These are phyloP conservation scores for Serinus canaria DNA, from an alignment of 2,113 vertebrate species.

Conservation along the genomic window DNA sequence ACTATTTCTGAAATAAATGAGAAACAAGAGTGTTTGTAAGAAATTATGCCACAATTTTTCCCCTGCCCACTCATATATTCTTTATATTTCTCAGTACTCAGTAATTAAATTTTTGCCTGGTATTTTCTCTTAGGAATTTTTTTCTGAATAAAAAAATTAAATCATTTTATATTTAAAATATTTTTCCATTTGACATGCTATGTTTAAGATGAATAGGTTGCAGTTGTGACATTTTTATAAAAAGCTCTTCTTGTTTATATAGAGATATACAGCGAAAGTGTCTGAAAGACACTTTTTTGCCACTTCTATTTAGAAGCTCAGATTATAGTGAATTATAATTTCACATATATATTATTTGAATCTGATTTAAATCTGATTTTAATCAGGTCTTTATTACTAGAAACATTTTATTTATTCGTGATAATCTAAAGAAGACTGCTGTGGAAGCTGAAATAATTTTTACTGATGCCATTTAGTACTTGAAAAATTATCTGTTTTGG, in stretches of 20 bases:
- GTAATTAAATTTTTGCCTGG: neutral
- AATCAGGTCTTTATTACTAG: neutral
- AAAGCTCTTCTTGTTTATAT: neutral
- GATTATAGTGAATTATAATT: neutral
- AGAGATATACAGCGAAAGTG: neutral
- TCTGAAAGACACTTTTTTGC: neutral
- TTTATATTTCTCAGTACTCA: neutral
- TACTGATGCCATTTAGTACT: neutral
- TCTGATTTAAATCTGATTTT: neutral
- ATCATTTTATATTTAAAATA: neutral
- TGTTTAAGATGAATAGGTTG: neutral
- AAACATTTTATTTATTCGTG: neutral
- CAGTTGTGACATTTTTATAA: neutral
- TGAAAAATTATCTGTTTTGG: neutral
- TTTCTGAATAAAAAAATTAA: neutral
- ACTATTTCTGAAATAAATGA: neutral
- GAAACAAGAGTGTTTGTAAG: neutral
- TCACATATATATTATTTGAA: neutral
- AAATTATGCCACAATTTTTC: neutral
- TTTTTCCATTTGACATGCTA: neutral
- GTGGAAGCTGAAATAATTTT: neutral
- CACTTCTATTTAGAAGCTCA: neutral
- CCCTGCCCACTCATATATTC: neutral
- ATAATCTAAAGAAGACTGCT: neutral
- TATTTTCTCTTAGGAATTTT: accelerated